Conservation (phyloP, 92 coral and sea anemone genomes). For the Montipora capitata region DNA sequence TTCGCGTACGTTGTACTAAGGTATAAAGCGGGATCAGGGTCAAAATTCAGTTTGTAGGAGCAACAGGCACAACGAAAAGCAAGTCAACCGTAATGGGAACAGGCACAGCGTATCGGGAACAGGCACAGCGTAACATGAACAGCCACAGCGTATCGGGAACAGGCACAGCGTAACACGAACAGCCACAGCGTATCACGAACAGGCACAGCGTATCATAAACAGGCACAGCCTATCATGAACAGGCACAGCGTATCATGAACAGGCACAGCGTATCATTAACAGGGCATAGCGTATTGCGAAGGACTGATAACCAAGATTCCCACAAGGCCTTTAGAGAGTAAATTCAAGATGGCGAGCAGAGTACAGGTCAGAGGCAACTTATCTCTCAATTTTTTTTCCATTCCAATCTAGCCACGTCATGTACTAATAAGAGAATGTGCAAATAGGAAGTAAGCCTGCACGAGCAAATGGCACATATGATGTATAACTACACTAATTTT, state of each 20-base stretch:
- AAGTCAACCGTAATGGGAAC: not conserved
- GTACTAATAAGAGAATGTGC: not conserved
- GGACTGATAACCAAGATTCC: slow-evolving; percentile 3
- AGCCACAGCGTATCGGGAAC: not conserved
- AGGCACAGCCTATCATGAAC: not conserved
- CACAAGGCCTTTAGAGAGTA: not conserved
- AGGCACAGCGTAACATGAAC: not conserved
- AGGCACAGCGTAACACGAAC: not conserved
- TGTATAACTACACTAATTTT: not conserved
- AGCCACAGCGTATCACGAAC: not conserved
- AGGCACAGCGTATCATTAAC: not conserved
- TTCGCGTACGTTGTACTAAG: no score
- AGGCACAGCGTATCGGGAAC: not conserved
- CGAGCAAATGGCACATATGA: not conserved
- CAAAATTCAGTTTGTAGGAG: not conserved
- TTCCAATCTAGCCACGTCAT: not conserved
- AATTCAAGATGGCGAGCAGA: not conserved
- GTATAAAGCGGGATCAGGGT: no score
- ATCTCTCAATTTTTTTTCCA: not conserved
- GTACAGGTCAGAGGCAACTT: not conserved
- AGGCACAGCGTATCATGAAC: not conserved
- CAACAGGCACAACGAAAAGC: not conserved
- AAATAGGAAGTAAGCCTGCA: not conserved
- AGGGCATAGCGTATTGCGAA: no score
- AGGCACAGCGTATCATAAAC: not conserved